Conservation (phyloP, 1,140 invertebrate species). For the Apocrypta bakeri region DNA sequence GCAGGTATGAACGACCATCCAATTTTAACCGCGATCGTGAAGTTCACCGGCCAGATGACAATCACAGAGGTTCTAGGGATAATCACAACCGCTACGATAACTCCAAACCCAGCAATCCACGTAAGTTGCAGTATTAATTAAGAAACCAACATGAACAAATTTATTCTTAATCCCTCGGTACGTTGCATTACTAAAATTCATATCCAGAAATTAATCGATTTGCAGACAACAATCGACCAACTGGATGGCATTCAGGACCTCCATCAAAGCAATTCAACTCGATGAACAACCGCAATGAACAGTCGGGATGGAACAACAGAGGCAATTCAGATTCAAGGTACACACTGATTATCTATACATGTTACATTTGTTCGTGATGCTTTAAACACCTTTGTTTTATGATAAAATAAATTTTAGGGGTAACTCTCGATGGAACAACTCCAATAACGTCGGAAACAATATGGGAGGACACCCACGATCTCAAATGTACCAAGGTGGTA, state of each 20-base stretch:
- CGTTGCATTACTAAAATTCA: neutral
- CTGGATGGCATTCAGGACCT: conserved; percentile 71
- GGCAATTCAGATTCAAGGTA: conserved; percentile 67
- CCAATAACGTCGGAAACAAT: conserved; percentile 69
- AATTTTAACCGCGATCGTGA: conserved; percentile 69
- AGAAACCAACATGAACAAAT: neutral
- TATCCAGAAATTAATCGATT: conserved; percentile 70
- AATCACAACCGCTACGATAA: conserved; percentile 69
- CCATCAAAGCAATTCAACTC: conserved; percentile 72
- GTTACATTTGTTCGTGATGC: neutral
- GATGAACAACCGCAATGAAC: conserved; percentile 68
- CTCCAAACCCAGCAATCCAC: conserved; percentile 61
- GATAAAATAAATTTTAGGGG: conserved; percentile 42
- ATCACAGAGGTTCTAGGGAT: conserved; percentile 69
- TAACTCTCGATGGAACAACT: conserved; percentile 69
- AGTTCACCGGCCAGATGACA: conserved; percentile 69
- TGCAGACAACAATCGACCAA: conserved; percentile 68
- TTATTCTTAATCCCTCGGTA: neutral
- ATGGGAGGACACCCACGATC: conserved; percentile 67
- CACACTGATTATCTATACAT: neutral
- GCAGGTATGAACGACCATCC: conserved; percentile 67
- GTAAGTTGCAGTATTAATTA: conserved; percentile 19
- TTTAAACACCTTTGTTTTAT: conserved; percentile 9
- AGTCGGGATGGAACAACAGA: conserved; percentile 69
- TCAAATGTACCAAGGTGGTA: conserved; percentile 70